Evolutionary conservation across 2,888 invertebrate genomes (phyloP), one percentile per base, ranked within the genome.

Genomic region (Mimas tiliae): DNA sequence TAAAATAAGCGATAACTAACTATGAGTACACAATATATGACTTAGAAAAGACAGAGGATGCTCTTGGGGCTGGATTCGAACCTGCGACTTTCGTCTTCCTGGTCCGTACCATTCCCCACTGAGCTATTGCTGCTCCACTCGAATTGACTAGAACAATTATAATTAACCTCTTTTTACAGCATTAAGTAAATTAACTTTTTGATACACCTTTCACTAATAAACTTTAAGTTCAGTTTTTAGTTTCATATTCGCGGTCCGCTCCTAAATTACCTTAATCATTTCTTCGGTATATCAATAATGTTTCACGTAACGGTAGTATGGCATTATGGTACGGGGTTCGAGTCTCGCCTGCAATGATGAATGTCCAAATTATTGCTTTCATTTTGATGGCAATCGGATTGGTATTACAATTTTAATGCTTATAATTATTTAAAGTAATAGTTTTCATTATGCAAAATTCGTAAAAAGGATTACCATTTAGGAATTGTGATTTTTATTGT

Each of bases 241-340:
- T 55, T 33, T 33, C n/a, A 53, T 16, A 16, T 16, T 9, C 55
- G 48, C 48, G 19, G 50, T 50, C 16, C 33, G 21, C 42, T 6
- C n/a, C 14, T 7, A 55, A 55, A 55, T 55, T 55, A 16, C 55
- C 11, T 38, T 55, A 34, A 52, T 52, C 21, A 55, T 55, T 55
- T 34, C 34, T 34, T 6, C 34, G 55, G 16, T 55, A 38, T 55
- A 33, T 55, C 34, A 55, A 38, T 34, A 58, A 34, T 50, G 58
- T 34, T 55, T 38, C 55, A 33, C n/a, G 53, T 55, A 55, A 55
- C 55, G 33, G 53, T 53, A 34, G 27, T 9, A n/a, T n/a, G n/a
- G 21, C 33, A n/a, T 27, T 16, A 27, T 9, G 27, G 33, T 16
- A 27, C 14, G 14, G 33, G 16, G 8, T 53, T 34, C n/a, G 34